These are phyloP conservation scores for Pseudomyrmex concolor DNA, from an alignment of 1,140 invertebrate species.

Conservation along the genomic window DNA sequence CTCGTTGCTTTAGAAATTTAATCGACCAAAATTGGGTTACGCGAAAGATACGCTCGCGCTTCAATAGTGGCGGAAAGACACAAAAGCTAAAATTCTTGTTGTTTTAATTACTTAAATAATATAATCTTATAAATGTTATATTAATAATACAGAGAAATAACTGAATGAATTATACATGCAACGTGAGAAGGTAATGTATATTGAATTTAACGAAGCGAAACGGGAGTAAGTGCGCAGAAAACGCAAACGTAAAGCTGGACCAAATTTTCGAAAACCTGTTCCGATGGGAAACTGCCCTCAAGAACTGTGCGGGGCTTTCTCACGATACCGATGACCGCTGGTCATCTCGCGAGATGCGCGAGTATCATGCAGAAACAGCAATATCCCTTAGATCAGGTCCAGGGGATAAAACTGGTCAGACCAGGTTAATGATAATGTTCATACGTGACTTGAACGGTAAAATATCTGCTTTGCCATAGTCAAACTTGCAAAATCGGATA, in stretches of 20 bases:
- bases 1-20: constrained; percentile 21
- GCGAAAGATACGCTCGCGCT: background rate
- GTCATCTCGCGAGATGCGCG: constrained; percentile 76
- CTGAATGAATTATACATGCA: background rate
- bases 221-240: constrained; percentile 14
- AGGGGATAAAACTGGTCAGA: constrained; percentile 67
- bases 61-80: background rate
- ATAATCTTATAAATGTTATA: constrained; percentile 29
- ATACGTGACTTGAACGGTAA: background rate
- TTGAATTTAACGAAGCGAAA: background rate
- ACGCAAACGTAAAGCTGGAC: constrained; percentile 41
- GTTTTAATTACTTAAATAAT: background rate
- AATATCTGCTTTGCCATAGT: background rate
- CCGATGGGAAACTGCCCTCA: constrained; percentile 52
- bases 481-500: background rate
- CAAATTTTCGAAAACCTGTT: constrained; percentile 72
- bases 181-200: background rate
- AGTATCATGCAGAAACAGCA: constrained; percentile 57
- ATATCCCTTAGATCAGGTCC: constrained; percentile 48
- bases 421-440: constrained; percentile 42
- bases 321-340: constrained; percentile 78
- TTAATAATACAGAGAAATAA: constrained; percentile 2
- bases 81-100: background rate
- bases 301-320: constrained; percentile 76
- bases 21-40: background rate